Evolutionary conservation across 2,888 invertebrate species (phyloP), one percentile per base, ranked within the genome.

Genomic region (Priocnemis perturbator): DNA sequence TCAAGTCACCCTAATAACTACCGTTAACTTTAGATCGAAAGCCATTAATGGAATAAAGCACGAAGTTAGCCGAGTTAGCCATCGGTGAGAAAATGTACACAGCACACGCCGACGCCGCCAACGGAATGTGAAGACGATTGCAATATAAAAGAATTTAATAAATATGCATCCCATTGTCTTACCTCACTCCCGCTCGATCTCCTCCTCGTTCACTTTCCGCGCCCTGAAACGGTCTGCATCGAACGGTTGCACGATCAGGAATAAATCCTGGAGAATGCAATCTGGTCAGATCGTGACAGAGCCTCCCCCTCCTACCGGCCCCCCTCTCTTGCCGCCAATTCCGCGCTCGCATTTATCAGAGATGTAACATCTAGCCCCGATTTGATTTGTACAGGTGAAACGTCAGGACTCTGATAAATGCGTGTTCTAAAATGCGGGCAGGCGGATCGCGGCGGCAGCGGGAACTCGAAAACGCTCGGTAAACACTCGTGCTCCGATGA

Each of bases 401-500:
- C 71, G 67, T 71, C 65, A 72, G 56, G 59, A 60, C 56, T 59
- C 64, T 73, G 73, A 73, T 73, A 73, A 71, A 73, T 71, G 73
- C 60, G 61, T 67, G 50, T 64, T 48, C 60, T 60, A 68, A 68
- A 64, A 59, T 52, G 57, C 64, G 57, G 30, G 37, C 30, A 52
- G 7, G 47, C 65, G 67, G 47, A 30, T 26, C 21, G 44, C 15
- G 37, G 19, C 15, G 20, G 21, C 14, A 44, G 19, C 30, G 37
- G 19, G 57, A 15, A n/a, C 15, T 30, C 15, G 37, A 30, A 50
- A 57, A 48, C 52, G 47, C 60, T 20, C 57, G 62, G 64, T 70
- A 71, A 69, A 74, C 74, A 79, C 76, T 74, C 72, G 70, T 78
- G 73, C 71, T 67, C 68, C 75, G 69, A 78, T 78, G 75, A 78